phyloP scores from a whole-genome alignment of 2,888 invertebrate species.

The Pinctada fucata region DNA sequence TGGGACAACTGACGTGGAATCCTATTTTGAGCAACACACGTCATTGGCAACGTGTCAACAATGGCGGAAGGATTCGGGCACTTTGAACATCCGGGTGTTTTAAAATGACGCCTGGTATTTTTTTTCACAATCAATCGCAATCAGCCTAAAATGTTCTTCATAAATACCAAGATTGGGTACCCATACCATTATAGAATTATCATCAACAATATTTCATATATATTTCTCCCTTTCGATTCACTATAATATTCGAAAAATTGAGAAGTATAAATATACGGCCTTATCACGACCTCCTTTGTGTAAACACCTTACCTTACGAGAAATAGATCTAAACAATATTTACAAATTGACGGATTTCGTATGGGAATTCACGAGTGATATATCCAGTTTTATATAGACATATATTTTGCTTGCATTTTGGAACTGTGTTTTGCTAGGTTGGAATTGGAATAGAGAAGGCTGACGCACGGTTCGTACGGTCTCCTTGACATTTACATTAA shows the following conservation, averaged over 20 bases:
- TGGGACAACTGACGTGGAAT: too few relatives aligned
- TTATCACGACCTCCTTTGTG: background rate
- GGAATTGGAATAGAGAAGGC: background rate
- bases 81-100: too few relatives aligned
- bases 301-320: background rate
- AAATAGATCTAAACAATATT: background rate
- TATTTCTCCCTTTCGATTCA: too few relatives aligned
- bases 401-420: background rate
- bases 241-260: too few relatives aligned
- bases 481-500: background rate
- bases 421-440: background rate
- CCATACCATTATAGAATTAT: too few relatives aligned
- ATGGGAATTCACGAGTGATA: background rate
- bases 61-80: background rate
- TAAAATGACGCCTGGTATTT: too few relatives aligned
- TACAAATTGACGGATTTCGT: background rate
- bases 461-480: background rate
- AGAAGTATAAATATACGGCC: background rate
- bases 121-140: too few relatives aligned
- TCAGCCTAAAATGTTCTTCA: too few relatives aligned
- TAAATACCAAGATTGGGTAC: too few relatives aligned
- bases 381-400: background rate
- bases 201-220: too few relatives aligned
- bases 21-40: background rate
- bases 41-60: constrained; percentile 3